These are phyloP conservation scores for Dromococcyx pavoninus DNA, from an alignment of 2,797 vertebrate genomes.

Conservation along the genomic window DNA sequence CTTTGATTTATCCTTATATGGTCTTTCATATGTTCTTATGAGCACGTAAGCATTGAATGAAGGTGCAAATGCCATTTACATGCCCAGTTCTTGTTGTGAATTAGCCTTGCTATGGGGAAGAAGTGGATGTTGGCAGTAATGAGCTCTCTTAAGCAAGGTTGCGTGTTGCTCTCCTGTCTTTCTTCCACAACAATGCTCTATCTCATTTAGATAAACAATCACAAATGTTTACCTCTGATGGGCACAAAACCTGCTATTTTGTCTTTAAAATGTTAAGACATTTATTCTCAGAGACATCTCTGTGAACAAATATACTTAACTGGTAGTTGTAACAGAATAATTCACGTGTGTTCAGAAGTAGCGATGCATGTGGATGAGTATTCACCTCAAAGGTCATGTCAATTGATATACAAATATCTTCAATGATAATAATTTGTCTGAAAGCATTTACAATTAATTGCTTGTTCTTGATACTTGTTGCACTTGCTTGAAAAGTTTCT, in stretches of 20 bases:
- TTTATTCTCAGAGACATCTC: not conserved
- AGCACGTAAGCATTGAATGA: accelerated
- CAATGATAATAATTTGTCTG: not conserved
- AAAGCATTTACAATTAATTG: constrained; percentile 24
- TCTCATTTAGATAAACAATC: not conserved
- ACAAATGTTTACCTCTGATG: not conserved
- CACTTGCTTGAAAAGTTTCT: constrained; percentile 5
- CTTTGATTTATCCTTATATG: not conserved
- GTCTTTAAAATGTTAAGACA: constrained; percentile 18
- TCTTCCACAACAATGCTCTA: not conserved
- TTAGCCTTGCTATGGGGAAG: not conserved
- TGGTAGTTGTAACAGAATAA: not conserved
- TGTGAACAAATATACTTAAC: not conserved
- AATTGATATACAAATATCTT: constrained; percentile 21
- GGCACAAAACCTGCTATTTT: not conserved
- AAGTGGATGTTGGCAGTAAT: not conserved
- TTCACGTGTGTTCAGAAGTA: not conserved
- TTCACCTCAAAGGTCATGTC: not conserved
- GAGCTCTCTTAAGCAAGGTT: not conserved
- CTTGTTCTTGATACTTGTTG: not conserved
- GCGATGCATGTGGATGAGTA: not conserved
- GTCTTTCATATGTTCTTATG: not conserved
- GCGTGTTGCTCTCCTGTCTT: not conserved
- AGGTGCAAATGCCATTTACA: not conserved
- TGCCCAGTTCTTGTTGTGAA: not conserved